Percentiles rank a stretch among this genome's conserved stretches.
Conservation (phyloP, 2,797 vertebrate genomes). For the Phalanger gymnotis region DNA sequence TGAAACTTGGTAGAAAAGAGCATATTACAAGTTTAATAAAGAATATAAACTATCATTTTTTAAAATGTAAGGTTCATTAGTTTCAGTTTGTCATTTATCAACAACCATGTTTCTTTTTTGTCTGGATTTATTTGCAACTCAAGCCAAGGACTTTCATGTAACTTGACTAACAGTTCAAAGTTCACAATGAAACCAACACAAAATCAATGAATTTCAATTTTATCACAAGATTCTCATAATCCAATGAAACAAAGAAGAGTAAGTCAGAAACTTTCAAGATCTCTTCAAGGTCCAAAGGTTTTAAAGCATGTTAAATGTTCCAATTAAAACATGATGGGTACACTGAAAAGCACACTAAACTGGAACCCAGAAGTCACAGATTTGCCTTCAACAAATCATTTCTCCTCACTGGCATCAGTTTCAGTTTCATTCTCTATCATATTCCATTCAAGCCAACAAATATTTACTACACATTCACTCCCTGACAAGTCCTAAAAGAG, state of each 20-base stretch:
- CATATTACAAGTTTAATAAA: background rate
- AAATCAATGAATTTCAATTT: background rate
- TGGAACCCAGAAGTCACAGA: background rate
- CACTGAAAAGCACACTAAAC: background rate
- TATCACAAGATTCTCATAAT: background rate
- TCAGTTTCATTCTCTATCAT: background rate
- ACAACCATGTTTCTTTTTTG: background rate
- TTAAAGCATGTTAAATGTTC: background rate
- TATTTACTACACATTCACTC: background rate
- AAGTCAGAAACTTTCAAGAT: background rate
- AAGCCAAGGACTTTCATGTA: background rate
- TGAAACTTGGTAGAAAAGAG: background rate
- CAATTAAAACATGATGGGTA: background rate
- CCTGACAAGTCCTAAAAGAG: background rate
- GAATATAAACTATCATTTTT: background rate
- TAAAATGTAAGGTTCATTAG: background rate
- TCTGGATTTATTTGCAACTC: background rate
- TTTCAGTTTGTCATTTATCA: background rate
- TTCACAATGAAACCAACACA: background rate
- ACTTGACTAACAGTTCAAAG: background rate
- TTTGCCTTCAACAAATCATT: background rate
- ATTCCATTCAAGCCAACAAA: background rate
- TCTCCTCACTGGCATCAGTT: background rate
- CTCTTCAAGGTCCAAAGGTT: background rate
- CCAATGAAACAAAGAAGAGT: background rate